These are phyloP conservation scores for Nematopogon swammerdamellus DNA, from an alignment of 2,888 invertebrate species.

Conservation along the genomic window DNA sequence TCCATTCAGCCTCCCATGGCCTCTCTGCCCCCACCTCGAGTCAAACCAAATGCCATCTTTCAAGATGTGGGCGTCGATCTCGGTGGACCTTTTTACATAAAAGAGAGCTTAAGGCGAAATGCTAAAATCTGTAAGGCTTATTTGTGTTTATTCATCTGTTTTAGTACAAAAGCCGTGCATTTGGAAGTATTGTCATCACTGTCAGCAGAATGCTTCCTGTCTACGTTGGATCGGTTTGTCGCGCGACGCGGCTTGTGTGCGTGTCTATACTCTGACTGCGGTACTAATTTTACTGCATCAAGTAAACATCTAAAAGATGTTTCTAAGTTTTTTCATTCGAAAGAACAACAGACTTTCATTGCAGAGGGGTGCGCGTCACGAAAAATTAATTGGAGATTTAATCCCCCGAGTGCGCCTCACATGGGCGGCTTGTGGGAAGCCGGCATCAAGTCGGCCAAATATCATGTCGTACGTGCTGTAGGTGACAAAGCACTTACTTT, in stretches of 20 bases:
- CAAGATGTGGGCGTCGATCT: neutral
- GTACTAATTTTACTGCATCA: neutral
- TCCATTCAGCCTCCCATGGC: neutral
- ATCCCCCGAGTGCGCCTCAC: slow-evolving; percentile 5
- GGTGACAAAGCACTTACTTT: slow-evolving; percentile 6
- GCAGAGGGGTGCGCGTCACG: neutral
- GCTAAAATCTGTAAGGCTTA: neutral
- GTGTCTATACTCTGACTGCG: neutral
- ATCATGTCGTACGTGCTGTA: slow-evolving; percentile 2
- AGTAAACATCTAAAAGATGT: slow-evolving; percentile 5
- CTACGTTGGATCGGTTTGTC: neutral
- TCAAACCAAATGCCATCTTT: neutral
- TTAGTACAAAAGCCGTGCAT: neutral
- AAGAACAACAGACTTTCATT: neutral
- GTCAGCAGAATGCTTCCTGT: neutral
- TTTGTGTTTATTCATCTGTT: neutral
- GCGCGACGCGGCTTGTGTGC: neutral
- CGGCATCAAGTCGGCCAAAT: neutral
- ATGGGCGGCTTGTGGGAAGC: slow-evolving; percentile 5
- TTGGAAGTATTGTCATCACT: neutral
- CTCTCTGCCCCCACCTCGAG: neutral
- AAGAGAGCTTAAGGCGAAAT: neutral
- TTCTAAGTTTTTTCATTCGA: neutral
- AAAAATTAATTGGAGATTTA: slow-evolving; percentile 5
- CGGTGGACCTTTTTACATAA: neutral